A percentile compares a stretch with the other conserved stretches of the same genome.
Conservation (phyloP, 2,888 invertebrate species). For the Folsomia manolachei region DNA sequence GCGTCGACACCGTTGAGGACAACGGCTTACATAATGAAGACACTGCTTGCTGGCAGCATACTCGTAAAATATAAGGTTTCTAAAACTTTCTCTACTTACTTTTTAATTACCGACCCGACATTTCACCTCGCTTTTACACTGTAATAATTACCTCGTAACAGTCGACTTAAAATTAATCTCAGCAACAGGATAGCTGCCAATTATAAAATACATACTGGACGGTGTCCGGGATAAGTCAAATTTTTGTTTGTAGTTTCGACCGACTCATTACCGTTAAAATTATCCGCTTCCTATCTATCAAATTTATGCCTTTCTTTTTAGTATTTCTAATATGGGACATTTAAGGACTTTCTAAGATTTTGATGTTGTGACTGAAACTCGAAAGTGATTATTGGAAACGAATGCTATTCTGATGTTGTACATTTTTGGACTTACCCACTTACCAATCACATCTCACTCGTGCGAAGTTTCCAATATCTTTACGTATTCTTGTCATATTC, state of each 20-base stretch:
- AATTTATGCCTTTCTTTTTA: background rate
- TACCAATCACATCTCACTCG: too few species aligned
- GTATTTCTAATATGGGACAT: background rate
- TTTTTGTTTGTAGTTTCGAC: too few species aligned
- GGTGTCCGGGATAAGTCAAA: too few species aligned
- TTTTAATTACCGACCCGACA: too few species aligned
- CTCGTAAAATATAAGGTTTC: background rate
- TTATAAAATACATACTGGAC: too few species aligned
- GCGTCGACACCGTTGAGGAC: too few species aligned
- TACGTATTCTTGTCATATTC: conserved; percentile 13
- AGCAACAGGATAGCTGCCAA: too few species aligned
- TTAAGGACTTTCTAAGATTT: too few species aligned
- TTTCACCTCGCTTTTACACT: too few species aligned
- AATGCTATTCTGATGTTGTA: background rate
- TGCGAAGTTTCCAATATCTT: conserved; percentile 8
- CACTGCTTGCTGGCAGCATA: background rate
- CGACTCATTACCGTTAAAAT: background rate
- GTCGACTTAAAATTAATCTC: too few species aligned
- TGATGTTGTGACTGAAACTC: background rate
- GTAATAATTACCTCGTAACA: too few species aligned
- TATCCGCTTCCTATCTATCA: conserved; percentile 3
- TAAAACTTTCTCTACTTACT: conserved; percentile 8
- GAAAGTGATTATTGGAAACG: conserved; percentile 1
- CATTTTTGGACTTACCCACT: background rate
- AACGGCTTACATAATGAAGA: background rate